Evolutionary conservation across 2,797 vertebrate genomes (phyloP), one percentile per base, ranked within the genome.

Genomic region (Sternarchorhynchus goeldii): DNA sequence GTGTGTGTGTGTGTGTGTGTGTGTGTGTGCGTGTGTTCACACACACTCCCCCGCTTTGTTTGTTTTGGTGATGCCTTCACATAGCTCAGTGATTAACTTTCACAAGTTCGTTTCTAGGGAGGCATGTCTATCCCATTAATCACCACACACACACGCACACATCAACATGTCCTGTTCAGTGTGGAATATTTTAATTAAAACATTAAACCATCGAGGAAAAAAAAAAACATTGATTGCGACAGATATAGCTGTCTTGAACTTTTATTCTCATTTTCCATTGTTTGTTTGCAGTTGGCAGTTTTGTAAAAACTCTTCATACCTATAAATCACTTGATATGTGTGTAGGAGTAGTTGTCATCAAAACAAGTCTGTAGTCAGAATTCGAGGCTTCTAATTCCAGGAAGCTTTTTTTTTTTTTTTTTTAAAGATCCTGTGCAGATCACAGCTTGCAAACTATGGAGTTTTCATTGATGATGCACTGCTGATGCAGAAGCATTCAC

Each of bases 11-110:
- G 5, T 41, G 58, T 55, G 59, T 55, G n/a, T 58, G 63, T 73
- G 58, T 68, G 56, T 10, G 17, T 34, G 20, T 70, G 41, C 34
- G 41, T 71, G n/a, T n/a, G 66, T 78, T 16, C 69, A 32, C 8
- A 17, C 32, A 17, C 45, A 50, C 5, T 66, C 58, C 60, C 69
- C 20, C 69, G 77, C 72, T 25, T 12, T 83, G 78, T 86, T 88
- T 82, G 74, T 77, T 81, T 84, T 85, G 63, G 73, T 67, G 25
- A 67, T 83, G 29, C 64, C 60, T 82, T 86, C 55, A 56, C 41
- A 75, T 69, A 79, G 75, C 29, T 4, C 60, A 67, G 17, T 84
- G 79, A 84, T 85, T 80, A 58, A 62, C 60, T 86, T 84, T 72
- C 53, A 66, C 79, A 73, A 86, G 82, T 31, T 69, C 29, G 31